Base-by-base conservation (phyloP, 2,113 vertebrate species). In the Sus scrofa region DNA sequence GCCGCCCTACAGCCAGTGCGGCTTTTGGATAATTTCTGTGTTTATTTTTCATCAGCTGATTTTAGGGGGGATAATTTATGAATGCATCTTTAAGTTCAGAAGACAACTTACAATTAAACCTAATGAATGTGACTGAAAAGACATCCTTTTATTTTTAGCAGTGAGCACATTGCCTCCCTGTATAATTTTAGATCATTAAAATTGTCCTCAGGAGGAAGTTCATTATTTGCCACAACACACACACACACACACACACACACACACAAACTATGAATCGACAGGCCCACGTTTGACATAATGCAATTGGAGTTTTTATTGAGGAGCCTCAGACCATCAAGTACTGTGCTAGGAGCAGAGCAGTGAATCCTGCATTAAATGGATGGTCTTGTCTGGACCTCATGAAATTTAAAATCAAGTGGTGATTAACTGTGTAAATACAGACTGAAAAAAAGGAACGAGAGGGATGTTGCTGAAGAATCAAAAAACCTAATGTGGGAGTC, bases 21-120 rank as follows among this genome's bases (percentile, higher is more conserved):
- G 89, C 3, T 56, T 32, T 32, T 20, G 3, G 6, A n/a, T 89
- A 34, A 18, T 65, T 92, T 89, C 20, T 73, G 24, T 86, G 44
- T 87, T 94, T 44, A 68, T 63, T 92, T 96, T 90, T 89, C 27
- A 50, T 37, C 60, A 75, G 54, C 20, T 78, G 27, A 44, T 84
- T 90, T 96, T 93, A 95, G 19, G 50, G 16, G n/a, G 56, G n/a
- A 56, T 91, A 63, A 63, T 94, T 75, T 95, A 26, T 82, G 15
- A 82, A 39, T 89, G 0, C 30, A 71, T 81, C 60, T n/a, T 14
- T 58, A 77, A 87, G 24, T 77, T 77, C 26, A 82, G 54, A 65
- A 71, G 52, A 71, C 44, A 85, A 52, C 7, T 85, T 63, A 71
- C 39, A 92, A 89, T 81, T 81, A 86, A 91, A 15, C 6, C 24